Evolutionary conservation across 2,113 vertebrate species (phyloP), one percentile per base, ranked within the genome.

Genomic region (Cololabis saira): DNA sequence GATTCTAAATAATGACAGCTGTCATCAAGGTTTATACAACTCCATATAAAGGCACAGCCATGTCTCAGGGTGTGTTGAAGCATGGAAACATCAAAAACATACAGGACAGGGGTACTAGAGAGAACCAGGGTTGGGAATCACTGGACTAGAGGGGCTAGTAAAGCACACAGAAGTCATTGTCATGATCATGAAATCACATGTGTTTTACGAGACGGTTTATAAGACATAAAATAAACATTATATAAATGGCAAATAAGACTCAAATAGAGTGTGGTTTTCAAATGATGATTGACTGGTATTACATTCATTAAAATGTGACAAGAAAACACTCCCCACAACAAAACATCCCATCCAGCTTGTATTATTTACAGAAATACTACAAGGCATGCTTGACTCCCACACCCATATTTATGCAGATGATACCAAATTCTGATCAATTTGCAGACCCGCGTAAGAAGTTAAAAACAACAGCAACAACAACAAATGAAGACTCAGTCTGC

Each of bases 191-290:
- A 48, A 48, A 19, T 12, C 6, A 47, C 24, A 18, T 6, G 10
- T 8, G 33, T 10, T 58, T 58, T 58, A 8, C 11, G 11, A 58
- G 2, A 15, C 13, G 13, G 12, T 13, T 43, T 9, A n/a, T 24
- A 2, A 27, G 24, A 5, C 5, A 27, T 27, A 12, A 10, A 41
- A 13, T 4, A 42, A 3, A 10, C 11, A 42, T 57, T 13, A 57
- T 12, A 19, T 44, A 10, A n/a, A 57, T 11, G 13, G 14, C 0
- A 41, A 49, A 50, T 9, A 43, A 30, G 12, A 50, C n/a, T 58
- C 19, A 8, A 2, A 21, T 11, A 24, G 22, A 1, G 9, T 27
- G 14, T 1, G 0, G 16, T 9, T 27, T 14, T 19, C 1, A 43
- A 56, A 45, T 40, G 16, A 48, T 49, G n/a, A 57, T 1, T 53